Percentiles rank a stretch among this genome's conserved stretches.
Conservation (phyloP, 2,888 invertebrate species). For the Nudaria mundana region DNA sequence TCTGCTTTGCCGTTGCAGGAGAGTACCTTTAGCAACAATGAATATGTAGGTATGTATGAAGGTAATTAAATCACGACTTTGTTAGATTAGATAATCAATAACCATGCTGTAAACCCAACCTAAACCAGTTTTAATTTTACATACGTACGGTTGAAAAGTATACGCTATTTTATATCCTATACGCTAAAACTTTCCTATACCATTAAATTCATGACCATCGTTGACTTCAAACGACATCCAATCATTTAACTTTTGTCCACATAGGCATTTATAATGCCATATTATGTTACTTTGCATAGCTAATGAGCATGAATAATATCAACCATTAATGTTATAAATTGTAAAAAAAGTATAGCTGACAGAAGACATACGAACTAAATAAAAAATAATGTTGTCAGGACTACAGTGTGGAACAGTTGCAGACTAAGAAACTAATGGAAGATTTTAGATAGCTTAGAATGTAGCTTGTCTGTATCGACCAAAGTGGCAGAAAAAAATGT, state of each 20-base stretch:
- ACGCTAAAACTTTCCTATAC: background rate
- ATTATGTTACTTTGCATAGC: conserved; percentile 7
- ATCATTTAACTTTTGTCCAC: conserved; percentile 1
- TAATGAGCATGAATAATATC: conserved; percentile 2
- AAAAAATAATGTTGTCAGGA: conserved; percentile 14
- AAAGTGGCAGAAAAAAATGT: too few relatives aligned
- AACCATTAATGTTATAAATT: conserved; percentile 3
- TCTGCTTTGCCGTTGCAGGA: too few relatives aligned
- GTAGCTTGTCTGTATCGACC: too few relatives aligned
- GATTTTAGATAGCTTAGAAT: conserved; percentile 1
- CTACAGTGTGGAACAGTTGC: background rate
- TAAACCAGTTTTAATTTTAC: too few relatives aligned
- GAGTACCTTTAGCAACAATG: too few relatives aligned
- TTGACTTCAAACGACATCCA: conserved; percentile 6
- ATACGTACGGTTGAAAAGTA: too few relatives aligned
- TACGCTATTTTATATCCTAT: too few relatives aligned
- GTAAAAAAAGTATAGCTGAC: conserved; percentile 8
- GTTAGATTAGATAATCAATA: too few relatives aligned
- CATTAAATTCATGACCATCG: background rate
- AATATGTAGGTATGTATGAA: too few relatives aligned
- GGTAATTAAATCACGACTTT: too few relatives aligned
- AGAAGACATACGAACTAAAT: conserved; percentile 21
- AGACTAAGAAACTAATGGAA: conserved; percentile 10
- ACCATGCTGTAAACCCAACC: too few relatives aligned
- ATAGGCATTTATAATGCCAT: conserved; percentile 3